Base-by-base conservation (phyloP, 2,888 invertebrate genomes). In the Erynnis tages region DNA sequence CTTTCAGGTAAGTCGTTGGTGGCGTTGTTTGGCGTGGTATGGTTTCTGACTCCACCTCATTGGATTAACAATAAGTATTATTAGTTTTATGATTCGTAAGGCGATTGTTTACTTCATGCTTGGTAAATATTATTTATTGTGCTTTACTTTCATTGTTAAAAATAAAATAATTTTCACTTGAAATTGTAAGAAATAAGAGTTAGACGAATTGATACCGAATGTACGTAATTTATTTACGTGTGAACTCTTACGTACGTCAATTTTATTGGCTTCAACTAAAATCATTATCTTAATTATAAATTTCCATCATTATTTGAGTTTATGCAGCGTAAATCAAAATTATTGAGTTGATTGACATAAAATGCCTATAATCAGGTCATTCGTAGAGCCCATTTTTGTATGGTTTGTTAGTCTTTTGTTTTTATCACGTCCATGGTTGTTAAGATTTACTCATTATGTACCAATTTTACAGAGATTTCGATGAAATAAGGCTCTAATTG, bases 1-100 rank as follows among this genome's bases (percentile, higher is more conserved):
- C 19, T 61, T 56, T 41, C 67, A 69, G 68, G 68, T 68, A 68
- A 60, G 62, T 32, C 40, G 14, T 48, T 5, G n/a, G 10, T 16
- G 30, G 4, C 21, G 7, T 10, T 38, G 29, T 13, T 14, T 4
- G 14, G 37, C 27, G 38, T 21, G 30, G 23, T 40, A 32, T 30
- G 32, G 11, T n/a, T 23, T 19, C 4, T n/a, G 13, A 2, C 10
- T 13, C 7, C 7, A 30, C 11, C 4, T 7, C 32, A 1, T 2
- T 32, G 21, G 21, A 27, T 5, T 2, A 7, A 5, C 27, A 27
- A 27, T 27, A 8, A 27, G 27, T 27, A 5, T 27, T 2, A 2
- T 27, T 8, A 27, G 10, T 19, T 17, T 16, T 3, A 14, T 35
- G n/a, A n/a, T n/a, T n/a, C n/a, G n/a, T n/a, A n/a, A n/a, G n/a